Evolutionary conservation across 2,888 invertebrate species (phyloP), one percentile per base, ranked within the genome.

Genomic region (Oxyscelio sp.): DNA sequence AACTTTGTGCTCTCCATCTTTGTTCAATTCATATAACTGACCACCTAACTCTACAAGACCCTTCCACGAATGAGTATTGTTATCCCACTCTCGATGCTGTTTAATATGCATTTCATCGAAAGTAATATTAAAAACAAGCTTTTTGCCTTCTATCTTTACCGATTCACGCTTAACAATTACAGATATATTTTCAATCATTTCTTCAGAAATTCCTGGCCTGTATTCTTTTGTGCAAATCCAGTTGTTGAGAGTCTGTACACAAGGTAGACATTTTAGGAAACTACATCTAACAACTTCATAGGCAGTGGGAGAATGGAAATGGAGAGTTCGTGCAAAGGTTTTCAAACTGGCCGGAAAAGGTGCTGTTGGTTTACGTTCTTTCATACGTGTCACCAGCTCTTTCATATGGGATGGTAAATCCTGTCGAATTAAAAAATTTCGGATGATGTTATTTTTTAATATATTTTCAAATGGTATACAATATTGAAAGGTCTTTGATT

Each of bases 251-350:
- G 73, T 77, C 31, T 81, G 15, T 4, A 48, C 17, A 19, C 45
- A 73, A 22, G 81, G 85, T 61, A 81, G 61, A 38, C 78, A 78
- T 9, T 77, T 77, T 4, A 71, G 8, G 63, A 80, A 85, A 54
- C 56, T 68, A 3, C 6, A 6, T 65, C 77, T 56, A 11, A 82
- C 58, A 4, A 50, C 9, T 21, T 77, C 70, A 24, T 85, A 82
- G 0, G 82, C 82, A n/a, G 68, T 56, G 9, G 82, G 82, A 4
- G 74, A 85, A 61, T 78, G 68, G 22, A 73, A 82, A n/a, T 85
- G 81, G 6, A 85, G 22, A 0, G 50, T 65, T 17, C 78, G 13
- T 2, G 82, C 85, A 17, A 85, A 82, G 31, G 8, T 82, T 78
- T 78, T 81, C 4, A 85, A 50, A 11, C 48, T n/a, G 5, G 21